A percentile compares a stretch with the other conserved stretches of the same genome.
phyloP scores from a whole-genome alignment of 2,113 vertebrate species.

The Malaclemys terrapin region DNA sequence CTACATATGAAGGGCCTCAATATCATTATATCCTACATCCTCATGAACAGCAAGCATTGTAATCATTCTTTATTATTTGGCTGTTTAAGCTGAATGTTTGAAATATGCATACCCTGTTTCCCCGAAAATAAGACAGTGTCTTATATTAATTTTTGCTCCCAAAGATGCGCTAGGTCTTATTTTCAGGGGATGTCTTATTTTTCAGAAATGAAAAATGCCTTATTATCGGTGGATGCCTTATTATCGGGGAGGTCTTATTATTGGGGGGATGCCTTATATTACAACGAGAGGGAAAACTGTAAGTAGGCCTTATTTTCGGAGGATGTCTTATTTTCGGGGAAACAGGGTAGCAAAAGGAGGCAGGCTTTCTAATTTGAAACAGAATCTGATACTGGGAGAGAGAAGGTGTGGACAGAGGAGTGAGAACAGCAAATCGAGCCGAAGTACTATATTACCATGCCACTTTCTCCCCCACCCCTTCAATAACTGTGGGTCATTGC shows the following conservation, averaged over 20 bases:
- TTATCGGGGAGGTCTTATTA: too few relatives aligned
- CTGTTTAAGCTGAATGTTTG: neutral
- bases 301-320: too few relatives aligned
- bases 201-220: too few relatives aligned
- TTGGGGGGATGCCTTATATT: too few relatives aligned
- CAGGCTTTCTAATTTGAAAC: neutral
- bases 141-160: too few relatives aligned
- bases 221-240: too few relatives aligned
- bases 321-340: too few relatives aligned
- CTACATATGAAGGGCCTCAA: neutral
- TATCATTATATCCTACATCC: neutral
- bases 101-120: rapidly evolving
- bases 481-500: neutral
- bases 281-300: too few relatives aligned
- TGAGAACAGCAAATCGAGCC: neutral
- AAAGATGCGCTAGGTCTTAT: too few relatives aligned
- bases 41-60: neutral
- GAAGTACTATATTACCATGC: neutral
- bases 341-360: neutral
- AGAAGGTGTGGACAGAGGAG: neutral
- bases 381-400: neutral
- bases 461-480: neutral
- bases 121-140: too few relatives aligned
- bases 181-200: too few relatives aligned
- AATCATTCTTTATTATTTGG: neutral